A percentile compares a stretch with the other conserved stretches of the same genome.
Evolutionary conservation across 2,888 invertebrate genomes (phyloP).

Genomic region (Thereva nobilitata): DNA sequence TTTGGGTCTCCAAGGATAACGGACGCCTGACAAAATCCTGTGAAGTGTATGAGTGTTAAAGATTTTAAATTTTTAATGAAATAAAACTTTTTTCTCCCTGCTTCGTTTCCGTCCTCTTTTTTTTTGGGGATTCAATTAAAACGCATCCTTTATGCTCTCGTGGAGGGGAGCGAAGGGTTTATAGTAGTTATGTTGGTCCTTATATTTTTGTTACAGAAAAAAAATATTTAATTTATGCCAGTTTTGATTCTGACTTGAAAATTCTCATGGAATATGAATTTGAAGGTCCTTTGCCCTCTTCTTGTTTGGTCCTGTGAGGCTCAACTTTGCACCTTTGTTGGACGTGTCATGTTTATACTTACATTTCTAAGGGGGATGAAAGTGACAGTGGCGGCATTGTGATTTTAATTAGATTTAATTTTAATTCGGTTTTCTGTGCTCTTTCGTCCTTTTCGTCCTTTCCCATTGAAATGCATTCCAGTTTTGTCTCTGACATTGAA

Average conservation of each 20-base stretch:
- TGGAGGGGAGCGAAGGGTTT: neutral
- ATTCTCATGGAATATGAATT: neutral
- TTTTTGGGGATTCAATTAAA: conserved; percentile 19
- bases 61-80: conserved; percentile 25
- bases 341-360: conserved; percentile 41
- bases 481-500: neutral
- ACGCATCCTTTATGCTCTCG: neutral
- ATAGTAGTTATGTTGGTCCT: conserved; percentile 1
- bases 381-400: conserved; percentile 36
- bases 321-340: conserved; percentile 32
- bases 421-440: conserved; percentile 2
- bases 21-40: no score
- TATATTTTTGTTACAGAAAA: neutral
- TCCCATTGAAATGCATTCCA: neutral
- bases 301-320: neutral
- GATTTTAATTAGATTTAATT: conserved; percentile 40
- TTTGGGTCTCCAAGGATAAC: no score
- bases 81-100: conserved; percentile 2
- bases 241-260: neutral
- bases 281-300: conserved; percentile 5
- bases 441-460: neutral
- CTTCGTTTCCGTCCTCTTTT: neutral
- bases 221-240: conserved; percentile 27
- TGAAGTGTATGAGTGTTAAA: neutral
- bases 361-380: conserved; percentile 37